Evolutionary conservation across 2,888 invertebrate species (phyloP).

Genomic region (Saturnia pavonia): DNA sequence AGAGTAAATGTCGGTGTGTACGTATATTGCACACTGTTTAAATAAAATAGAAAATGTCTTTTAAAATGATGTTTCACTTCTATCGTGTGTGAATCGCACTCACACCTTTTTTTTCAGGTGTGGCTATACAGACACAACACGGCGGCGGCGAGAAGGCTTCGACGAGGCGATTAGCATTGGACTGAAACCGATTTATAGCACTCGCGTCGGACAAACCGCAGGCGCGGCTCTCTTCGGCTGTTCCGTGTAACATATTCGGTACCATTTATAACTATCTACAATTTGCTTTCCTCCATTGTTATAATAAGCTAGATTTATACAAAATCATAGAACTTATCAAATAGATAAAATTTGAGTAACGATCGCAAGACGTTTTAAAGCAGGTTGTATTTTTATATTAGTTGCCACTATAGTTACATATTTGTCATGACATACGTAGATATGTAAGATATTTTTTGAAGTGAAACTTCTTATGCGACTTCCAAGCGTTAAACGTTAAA

Average conservation of each 20-base stretch:
- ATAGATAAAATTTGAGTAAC: neutral
- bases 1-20: too few species aligned
- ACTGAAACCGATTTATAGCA: conserved; percentile 78
- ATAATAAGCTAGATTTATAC: neutral
- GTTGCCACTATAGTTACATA: neutral
- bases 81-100: too few species aligned
- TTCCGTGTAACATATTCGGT: conserved; percentile 32
- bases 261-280: conserved; percentile 18
- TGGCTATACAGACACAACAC: conserved; percentile 77
- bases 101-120: conserved; percentile 67
- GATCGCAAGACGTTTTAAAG: neutral
- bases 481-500: too few species aligned
- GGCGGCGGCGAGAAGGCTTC: conserved; percentile 75
- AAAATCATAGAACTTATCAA: neutral
- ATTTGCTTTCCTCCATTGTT: neutral
- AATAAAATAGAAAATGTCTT: too few species aligned
- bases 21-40: too few species aligned
- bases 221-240: conserved; percentile 25
- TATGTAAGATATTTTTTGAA: too few species aligned
- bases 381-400: neutral
- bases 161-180: conserved; percentile 86
- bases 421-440: neutral
- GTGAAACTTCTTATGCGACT: too few species aligned
- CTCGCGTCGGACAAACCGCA: conserved; percentile 43
- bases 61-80: too few species aligned